These are phyloP conservation scores for Scylla paramamosain DNA, from an alignment of 1,140 invertebrate genomes.

Conservation along the genomic window DNA sequence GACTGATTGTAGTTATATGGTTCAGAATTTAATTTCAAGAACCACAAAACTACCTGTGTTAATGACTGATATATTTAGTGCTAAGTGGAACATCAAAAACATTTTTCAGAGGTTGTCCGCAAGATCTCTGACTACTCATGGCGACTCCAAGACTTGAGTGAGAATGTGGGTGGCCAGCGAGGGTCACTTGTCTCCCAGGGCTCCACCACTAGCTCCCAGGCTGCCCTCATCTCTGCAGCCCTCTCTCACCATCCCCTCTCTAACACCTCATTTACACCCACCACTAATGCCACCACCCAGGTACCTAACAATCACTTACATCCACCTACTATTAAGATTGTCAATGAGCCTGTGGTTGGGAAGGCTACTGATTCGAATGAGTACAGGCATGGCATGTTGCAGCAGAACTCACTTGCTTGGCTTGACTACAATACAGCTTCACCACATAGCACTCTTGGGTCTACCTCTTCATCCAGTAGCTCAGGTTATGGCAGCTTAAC, in stretches of 20 bases:
- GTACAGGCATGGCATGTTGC: slow-evolving; percentile 67
- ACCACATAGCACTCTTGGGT: slow-evolving; percentile 70
- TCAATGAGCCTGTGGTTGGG: slow-evolving; percentile 59
- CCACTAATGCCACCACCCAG: slow-evolving; percentile 74
- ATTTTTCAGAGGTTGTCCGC: slow-evolving; percentile 74
- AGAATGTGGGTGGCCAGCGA: slow-evolving; percentile 66
- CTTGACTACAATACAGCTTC: slow-evolving; percentile 71
- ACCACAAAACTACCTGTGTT: neutral
- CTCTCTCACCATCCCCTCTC: slow-evolving; percentile 73
- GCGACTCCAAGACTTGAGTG: slow-evolving; percentile 63
- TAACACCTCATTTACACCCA: slow-evolving; percentile 75
- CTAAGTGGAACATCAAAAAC: neutral
- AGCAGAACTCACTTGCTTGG: slow-evolving; percentile 69
- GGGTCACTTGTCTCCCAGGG: slow-evolving; percentile 64
- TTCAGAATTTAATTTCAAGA: neutral
- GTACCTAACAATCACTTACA: slow-evolving; percentile 73
- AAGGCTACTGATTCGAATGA: slow-evolving; percentile 62
- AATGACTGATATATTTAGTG: neutral
- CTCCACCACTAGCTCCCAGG: slow-evolving; percentile 65
- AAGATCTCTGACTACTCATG: slow-evolving; percentile 74
- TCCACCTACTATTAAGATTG: slow-evolving; percentile 64
- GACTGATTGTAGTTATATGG: slow-evolving; percentile 27
- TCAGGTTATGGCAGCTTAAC: slow-evolving; percentile 74
- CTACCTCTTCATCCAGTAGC: slow-evolving; percentile 69
- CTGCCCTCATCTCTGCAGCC: slow-evolving; percentile 73